A percentile compares a stretch with the other conserved stretches of the same genome.
Evolutionary conservation across 2,888 invertebrate species (phyloP).

Genomic region (Drosophila parthenogenetica): DNA sequence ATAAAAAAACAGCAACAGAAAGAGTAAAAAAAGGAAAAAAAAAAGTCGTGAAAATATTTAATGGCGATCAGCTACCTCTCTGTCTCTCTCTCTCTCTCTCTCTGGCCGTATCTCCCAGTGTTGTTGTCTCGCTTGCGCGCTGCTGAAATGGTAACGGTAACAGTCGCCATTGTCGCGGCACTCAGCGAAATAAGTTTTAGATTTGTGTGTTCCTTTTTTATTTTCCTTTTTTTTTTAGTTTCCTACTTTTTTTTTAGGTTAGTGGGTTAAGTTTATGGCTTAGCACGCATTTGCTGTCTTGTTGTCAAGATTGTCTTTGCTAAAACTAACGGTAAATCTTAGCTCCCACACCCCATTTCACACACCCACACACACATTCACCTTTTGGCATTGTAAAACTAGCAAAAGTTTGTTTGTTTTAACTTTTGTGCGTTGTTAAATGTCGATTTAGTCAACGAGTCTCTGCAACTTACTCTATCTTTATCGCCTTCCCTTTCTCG

Average conservation of each 20-base stretch:
- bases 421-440: slow-evolving; percentile 12
- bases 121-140: slow-evolving; percentile 2
- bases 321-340: slow-evolving; percentile 18
- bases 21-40: not conserved
- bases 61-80: not conserved
- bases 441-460: slow-evolving; percentile 3
- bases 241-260: slow-evolving; percentile 58
- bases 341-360: not conserved
- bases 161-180: slow-evolving; percentile 51
- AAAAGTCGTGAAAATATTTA: not conserved
- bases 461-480: not conserved
- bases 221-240: slow-evolving; percentile 22
- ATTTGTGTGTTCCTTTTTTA: slow-evolving; percentile 30
- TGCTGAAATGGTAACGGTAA: slow-evolving; percentile 28
- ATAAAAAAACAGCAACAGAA: slow-evolving; percentile 20
- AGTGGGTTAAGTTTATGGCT: slow-evolving; percentile 74
- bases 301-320: slow-evolving; percentile 41
- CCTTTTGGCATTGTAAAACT: not conserved
- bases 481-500: not conserved
- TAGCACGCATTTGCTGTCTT: slow-evolving; percentile 56
- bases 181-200: slow-evolving; percentile 53
- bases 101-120: not conserved
- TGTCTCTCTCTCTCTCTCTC: not conserved
- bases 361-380: not conserved
- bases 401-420: slow-evolving; percentile 25